A percentile compares a stretch with the other conserved stretches of the same genome.
Conservation (phyloP, 2,888 invertebrate species). For the Proisotoma minuta region DNA sequence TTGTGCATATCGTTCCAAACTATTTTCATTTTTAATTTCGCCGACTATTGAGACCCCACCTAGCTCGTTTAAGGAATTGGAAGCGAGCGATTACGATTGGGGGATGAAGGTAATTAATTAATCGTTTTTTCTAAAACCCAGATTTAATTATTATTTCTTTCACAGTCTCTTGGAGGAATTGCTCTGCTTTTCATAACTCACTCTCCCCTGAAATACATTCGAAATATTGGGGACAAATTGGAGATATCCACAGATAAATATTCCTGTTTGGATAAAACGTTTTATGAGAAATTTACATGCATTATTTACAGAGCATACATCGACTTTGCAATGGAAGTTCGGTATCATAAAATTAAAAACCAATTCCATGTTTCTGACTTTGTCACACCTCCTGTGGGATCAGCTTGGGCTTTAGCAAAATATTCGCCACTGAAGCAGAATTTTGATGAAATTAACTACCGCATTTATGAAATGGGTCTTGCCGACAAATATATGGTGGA, state of each 20-base stretch:
- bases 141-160: background rate
- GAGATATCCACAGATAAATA: constrained; percentile 41
- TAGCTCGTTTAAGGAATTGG: constrained; percentile 37
- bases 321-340: constrained; percentile 42
- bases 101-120: constrained; percentile 28
- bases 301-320: constrained; percentile 44
- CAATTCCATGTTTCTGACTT: constrained; percentile 42
- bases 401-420: constrained; percentile 44
- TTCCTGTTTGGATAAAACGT: constrained; percentile 41
- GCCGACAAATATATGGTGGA: constrained; percentile 35
- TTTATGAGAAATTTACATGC: constrained; percentile 39
- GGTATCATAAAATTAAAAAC: constrained; percentile 42
- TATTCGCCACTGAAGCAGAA: constrained; percentile 37
- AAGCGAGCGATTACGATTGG: constrained; percentile 35
- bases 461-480: constrained; percentile 43
- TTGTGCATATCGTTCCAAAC: constrained; percentile 40
- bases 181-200: constrained; percentile 42
- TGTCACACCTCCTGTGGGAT: constrained; percentile 44
- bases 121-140: background rate
- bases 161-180: constrained; percentile 38
- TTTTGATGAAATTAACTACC: constrained; percentile 28
- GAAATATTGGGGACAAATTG: constrained; percentile 40
- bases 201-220: constrained; percentile 38
- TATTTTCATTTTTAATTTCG: constrained; percentile 45
- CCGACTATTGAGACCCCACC: constrained; percentile 39